Percentiles rank a stretch among this genome's conserved stretches.
These are phyloP conservation scores for Nemoura dubitans DNA, from an alignment of 2,888 invertebrate genomes.

Conservation along the genomic window DNA sequence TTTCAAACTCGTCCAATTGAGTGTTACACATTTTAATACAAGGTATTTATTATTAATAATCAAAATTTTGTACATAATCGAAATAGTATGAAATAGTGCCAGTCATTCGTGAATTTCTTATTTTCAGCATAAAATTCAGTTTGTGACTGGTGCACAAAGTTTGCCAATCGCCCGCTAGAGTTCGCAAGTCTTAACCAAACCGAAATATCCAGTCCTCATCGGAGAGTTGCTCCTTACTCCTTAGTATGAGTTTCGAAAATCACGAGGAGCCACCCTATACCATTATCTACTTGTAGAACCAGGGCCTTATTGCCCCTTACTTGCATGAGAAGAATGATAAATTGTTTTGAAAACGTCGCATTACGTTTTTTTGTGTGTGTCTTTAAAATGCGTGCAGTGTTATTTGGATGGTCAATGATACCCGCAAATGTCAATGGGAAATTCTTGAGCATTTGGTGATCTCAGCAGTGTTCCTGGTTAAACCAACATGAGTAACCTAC, in stretches of 20 bases:
- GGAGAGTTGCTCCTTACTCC: neutral
- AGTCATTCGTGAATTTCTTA: no score
- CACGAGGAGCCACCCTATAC: neutral
- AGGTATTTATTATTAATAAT: no score
- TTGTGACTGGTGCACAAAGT: no score
- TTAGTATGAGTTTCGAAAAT: constrained; percentile 20
- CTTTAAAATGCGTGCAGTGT: neutral
- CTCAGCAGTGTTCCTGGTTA: neutral
- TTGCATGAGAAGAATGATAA: constrained; percentile 17
- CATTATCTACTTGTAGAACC: constrained; percentile 36
- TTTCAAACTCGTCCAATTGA: no score
- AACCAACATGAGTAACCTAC: neutral
- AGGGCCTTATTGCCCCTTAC: constrained; percentile 27
- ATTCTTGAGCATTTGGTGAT: neutral
- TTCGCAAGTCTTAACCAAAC: no score
- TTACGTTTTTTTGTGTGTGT: no score
- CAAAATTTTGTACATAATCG: no score
- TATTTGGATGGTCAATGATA: constrained; percentile 12
- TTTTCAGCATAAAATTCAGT: no score
- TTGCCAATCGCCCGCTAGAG: no score
- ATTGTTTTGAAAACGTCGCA: constrained; percentile 25
- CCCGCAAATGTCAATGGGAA: constrained; percentile 21
- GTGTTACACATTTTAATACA: no score
- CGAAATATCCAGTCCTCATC: no score
- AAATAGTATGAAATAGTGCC: no score